These are phyloP conservation scores for Lasioglossum malachurum DNA, from an alignment of 2,888 invertebrate species.

Conservation along the genomic window DNA sequence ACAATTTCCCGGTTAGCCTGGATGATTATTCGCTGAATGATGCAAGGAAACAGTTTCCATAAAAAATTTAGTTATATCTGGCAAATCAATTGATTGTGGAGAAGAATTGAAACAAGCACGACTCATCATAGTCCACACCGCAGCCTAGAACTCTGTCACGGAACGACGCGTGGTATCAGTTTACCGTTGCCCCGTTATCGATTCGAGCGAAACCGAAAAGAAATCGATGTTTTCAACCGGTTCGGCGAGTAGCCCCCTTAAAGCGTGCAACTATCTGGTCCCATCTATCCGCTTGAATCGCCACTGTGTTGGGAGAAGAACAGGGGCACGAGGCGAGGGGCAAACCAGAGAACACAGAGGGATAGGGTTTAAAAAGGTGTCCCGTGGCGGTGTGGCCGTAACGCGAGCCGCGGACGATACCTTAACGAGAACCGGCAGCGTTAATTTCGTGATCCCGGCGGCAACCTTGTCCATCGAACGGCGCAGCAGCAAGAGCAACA, in stretches of 20 bases:
- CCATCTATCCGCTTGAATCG: neutral
- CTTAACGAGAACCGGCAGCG: conserved; percentile 68
- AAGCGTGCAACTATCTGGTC: neutral
- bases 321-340: neutral
- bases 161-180: neutral
- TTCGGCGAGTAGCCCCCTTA: neutral
- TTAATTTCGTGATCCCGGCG: conserved; percentile 58
- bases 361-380: neutral
- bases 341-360: neutral
- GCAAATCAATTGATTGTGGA: too few relatives aligned
- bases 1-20: neutral
- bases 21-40: too few relatives aligned
- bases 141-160: neutral
- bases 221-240: neutral
- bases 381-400: conserved; percentile 14
- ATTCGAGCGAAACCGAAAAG: neutral
- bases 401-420: conserved; percentile 42
- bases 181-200: neutral
- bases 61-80: too few relatives aligned
- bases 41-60: too few relatives aligned
- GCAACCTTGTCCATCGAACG: conserved; percentile 50
- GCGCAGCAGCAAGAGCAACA: conserved; percentile 18
- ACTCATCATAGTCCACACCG: too few relatives aligned
- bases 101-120: too few relatives aligned
- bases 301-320: neutral